phyloP scores from a whole-genome alignment of 2,113 vertebrate species.

The Cyprinodon variegatus region DNA sequence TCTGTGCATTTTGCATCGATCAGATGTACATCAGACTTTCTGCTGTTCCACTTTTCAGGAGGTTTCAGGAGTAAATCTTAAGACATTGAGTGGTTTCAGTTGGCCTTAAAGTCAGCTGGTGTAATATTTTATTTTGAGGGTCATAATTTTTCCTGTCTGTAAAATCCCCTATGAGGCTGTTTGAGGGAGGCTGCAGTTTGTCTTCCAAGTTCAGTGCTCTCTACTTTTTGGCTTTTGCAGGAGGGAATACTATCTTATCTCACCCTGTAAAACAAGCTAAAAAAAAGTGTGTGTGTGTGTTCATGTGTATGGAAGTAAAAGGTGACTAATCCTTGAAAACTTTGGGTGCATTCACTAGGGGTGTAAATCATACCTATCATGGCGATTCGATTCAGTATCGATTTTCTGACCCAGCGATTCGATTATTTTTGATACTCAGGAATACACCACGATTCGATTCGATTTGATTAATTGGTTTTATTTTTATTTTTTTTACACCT shows the following conservation, averaged over 20 bases:
- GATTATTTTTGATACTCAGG: no score
- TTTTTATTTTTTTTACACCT: no score
- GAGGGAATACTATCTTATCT: conserved; percentile 50
- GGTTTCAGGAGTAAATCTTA: conserved; percentile 49
- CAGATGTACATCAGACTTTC: conserved; percentile 22
- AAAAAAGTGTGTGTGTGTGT: neutral
- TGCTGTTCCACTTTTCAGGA: conserved; percentile 25
- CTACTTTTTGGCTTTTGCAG: neutral
- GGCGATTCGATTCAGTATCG: no score
- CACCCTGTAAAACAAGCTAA: conserved; percentile 15
- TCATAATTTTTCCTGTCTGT: conserved; percentile 57
- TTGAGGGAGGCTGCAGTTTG: conserved; percentile 41
- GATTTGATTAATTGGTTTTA: no score
- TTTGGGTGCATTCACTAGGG: no score
- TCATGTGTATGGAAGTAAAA: neutral
- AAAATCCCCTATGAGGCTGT: conserved; percentile 47
- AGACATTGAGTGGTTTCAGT: conserved; percentile 47
- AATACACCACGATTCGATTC: no score
- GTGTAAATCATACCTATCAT: no score
- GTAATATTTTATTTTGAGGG: conserved; percentile 53
- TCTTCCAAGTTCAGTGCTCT: conserved; percentile 30
- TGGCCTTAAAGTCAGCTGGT: conserved; percentile 38
- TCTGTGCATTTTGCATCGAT: conserved; percentile 47
- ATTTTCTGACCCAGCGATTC: no score
- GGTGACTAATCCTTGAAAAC: neutral